Evolutionary conservation across 2,797 vertebrate species (phyloP).

Genomic region (Danio choprae): DNA sequence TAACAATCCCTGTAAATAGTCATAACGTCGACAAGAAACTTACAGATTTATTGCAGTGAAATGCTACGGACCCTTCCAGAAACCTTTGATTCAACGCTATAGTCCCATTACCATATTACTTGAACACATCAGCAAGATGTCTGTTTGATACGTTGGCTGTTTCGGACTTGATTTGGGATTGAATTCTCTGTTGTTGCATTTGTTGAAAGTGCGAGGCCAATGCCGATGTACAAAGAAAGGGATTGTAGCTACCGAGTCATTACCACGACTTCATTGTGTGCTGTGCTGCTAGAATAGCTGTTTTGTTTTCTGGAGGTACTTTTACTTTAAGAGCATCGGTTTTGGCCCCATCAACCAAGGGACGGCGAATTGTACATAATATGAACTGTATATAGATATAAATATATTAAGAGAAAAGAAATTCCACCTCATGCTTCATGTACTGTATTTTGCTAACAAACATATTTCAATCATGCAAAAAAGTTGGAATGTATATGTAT

Average conservation of each 20-base stretch:
- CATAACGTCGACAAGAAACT: background rate
- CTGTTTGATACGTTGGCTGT: background rate
- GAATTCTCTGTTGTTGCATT: background rate
- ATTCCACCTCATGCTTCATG: constrained; percentile 55
- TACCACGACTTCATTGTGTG: constrained; percentile 33
- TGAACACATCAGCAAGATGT: constrained; percentile 27
- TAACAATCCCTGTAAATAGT: constrained; percentile 55
- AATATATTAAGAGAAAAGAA: constrained; percentile 62
- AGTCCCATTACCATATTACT: constrained; percentile 36
- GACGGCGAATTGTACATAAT: constrained; percentile 55
- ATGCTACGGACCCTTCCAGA: constrained; percentile 33
- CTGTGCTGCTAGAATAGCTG: constrained; percentile 45
- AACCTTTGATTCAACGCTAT: constrained; percentile 36
- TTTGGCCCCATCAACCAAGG: constrained; percentile 3
- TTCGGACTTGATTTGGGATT: background rate
- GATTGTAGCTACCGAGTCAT: constrained; percentile 4
- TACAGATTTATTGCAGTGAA: constrained; percentile 19
- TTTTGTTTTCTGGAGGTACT: constrained; percentile 42
- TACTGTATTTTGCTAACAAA: constrained; percentile 72
- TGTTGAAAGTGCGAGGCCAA: constrained; percentile 5
- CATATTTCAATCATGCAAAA: constrained; percentile 63
- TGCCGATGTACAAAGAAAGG: constrained; percentile 41
- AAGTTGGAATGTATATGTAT: constrained; percentile 76
- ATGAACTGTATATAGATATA: constrained; percentile 71
- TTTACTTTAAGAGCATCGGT: constrained; percentile 36